Conservation (phyloP, 2,113 vertebrate genomes). For the Andinoacara biseriatus region DNA sequence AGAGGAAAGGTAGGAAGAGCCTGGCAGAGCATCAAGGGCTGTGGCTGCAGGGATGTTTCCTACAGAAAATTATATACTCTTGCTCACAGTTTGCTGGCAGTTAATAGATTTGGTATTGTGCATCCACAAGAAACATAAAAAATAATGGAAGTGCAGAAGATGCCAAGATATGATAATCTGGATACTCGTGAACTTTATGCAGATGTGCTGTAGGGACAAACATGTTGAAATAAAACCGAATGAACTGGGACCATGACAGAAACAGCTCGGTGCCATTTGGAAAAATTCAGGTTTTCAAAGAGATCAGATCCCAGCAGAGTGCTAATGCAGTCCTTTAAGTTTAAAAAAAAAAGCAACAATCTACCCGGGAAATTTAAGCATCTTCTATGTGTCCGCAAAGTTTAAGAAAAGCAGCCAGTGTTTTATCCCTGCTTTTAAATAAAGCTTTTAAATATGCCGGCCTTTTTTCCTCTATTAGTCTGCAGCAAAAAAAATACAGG, state of each 20-base stretch:
- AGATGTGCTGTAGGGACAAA: neutral
- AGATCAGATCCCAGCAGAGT: neutral
- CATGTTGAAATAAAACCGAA: neutral
- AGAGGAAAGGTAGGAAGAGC: neutral
- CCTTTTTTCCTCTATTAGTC: too few species aligned
- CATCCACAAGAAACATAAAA: slow-evolving; percentile 18
- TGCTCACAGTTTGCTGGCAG: neutral
- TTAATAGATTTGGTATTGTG: neutral
- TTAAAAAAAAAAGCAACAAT: neutral
- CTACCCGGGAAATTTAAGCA: neutral
- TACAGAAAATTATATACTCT: slow-evolving; percentile 7
- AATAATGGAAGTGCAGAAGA: neutral
- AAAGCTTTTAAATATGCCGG: neutral
- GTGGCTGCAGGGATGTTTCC: slow-evolving; percentile 3
- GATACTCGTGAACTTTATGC: neutral
- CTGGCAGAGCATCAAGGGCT: neutral
- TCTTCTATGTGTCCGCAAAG: neutral
- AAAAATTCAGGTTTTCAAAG: neutral
- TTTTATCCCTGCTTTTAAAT: neutral
- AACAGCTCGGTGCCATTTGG: neutral
- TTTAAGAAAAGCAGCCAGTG: neutral
- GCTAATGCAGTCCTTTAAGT: neutral
- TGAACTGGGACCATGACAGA: neutral
- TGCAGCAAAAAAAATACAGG: neutral
- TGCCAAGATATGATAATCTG: neutral